phyloP scores from a whole-genome alignment of 2,888 invertebrate species.

The Ctenicera cuprea region DNA sequence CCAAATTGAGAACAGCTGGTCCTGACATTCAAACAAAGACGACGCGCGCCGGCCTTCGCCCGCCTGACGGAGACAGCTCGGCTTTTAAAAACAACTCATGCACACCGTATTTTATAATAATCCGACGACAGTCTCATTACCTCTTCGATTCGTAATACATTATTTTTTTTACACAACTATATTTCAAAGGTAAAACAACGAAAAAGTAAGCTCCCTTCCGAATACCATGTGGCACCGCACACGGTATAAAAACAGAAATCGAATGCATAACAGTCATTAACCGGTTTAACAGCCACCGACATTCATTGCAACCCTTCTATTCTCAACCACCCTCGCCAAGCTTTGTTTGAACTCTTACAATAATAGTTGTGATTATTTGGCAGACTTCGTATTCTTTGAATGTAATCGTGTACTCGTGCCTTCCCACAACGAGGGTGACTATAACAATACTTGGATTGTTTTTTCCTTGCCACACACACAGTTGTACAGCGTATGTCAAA shows the following conservation, averaged over 20 bases:
- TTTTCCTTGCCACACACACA: slow-evolving; percentile 52
- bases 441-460: slow-evolving; percentile 50
- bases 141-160: slow-evolving; percentile 42
- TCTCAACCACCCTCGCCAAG: slow-evolving; percentile 49
- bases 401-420: slow-evolving; percentile 53
- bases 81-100: slow-evolving; percentile 52
- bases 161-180: slow-evolving; percentile 17
- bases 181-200: slow-evolving; percentile 25
- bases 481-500: slow-evolving; percentile 16
- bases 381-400: slow-evolving; percentile 53
- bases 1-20: slow-evolving; percentile 73
- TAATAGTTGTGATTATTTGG: slow-evolving; percentile 56
- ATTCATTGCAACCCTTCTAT: slow-evolving; percentile 51
- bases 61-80: slow-evolving; percentile 69
- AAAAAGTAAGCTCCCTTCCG: slow-evolving; percentile 14
- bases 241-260: slow-evolving; percentile 43
- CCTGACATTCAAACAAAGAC: slow-evolving; percentile 74
- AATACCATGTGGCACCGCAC: slow-evolving; percentile 22
- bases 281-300: slow-evolving; percentile 51
- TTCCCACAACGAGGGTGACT: slow-evolving; percentile 50
- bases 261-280: slow-evolving; percentile 52
- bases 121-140: slow-evolving; percentile 42
- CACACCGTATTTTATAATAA: slow-evolving; percentile 49
- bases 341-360: slow-evolving; percentile 54
- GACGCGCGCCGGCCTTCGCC: slow-evolving; percentile 71